Evolutionary conservation across 2,113 vertebrate species (phyloP).

Genomic region (Oryzias woworae): DNA sequence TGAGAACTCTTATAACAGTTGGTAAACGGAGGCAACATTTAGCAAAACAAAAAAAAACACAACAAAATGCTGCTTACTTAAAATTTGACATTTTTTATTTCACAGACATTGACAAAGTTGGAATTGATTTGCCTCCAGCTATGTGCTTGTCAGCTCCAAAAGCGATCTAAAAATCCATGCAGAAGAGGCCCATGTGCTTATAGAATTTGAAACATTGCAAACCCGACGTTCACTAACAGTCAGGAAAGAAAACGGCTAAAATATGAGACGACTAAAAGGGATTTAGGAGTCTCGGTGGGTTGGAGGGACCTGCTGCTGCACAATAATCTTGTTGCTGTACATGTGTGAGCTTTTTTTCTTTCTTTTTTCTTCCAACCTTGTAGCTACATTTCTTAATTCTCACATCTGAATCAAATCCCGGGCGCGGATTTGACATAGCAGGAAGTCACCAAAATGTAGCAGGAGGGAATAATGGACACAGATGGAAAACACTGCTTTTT

Average conservation of each 20-base stretch:
- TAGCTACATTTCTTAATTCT: slow-evolving; percentile 1
- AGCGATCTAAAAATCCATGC: slow-evolving; percentile 52
- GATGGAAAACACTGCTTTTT: slow-evolving; percentile 19
- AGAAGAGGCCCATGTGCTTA: slow-evolving; percentile 42
- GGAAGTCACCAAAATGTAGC: too few species aligned
- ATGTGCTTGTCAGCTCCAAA: slow-evolving; percentile 57
- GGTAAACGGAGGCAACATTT: neutral
- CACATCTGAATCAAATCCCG: slow-evolving; percentile 1
- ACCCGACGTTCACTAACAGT: slow-evolving; percentile 9
- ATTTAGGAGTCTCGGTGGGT: neutral
- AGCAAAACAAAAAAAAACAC: too few species aligned
- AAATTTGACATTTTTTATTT: slow-evolving; percentile 48
- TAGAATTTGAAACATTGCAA: slow-evolving; percentile 33
- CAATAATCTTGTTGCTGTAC: slow-evolving; percentile 5
- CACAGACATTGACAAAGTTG: slow-evolving; percentile 49
- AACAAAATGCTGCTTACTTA: slow-evolving; percentile 27
- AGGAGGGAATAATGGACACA: neutral
- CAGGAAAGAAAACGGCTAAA: slow-evolving; percentile 6
- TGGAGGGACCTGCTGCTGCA: slow-evolving; percentile 2
- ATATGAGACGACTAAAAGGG: neutral
- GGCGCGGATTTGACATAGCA: neutral
- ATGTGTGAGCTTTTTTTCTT: neutral
- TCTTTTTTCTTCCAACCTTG: slow-evolving; percentile 3
- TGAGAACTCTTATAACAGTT: slow-evolving; percentile 7
- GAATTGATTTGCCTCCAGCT: slow-evolving; percentile 58